phyloP scores from a whole-genome alignment of 2,113 vertebrate species.

The Eubucco bourcierii region DNA sequence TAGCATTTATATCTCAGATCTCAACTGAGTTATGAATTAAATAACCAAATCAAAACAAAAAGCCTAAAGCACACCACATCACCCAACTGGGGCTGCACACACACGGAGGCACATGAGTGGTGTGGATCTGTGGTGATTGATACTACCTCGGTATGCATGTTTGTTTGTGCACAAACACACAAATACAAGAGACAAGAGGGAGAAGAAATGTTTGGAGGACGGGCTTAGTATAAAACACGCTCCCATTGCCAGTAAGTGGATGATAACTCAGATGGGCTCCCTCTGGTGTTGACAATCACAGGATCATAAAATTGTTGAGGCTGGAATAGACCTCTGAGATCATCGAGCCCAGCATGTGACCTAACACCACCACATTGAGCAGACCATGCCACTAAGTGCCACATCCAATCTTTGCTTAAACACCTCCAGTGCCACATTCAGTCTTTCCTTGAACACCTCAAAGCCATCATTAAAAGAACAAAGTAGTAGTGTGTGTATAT shows the following conservation, averaged over 20 bases:
- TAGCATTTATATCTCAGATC: constrained; percentile 59
- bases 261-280: constrained; percentile 20
- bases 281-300: constrained; percentile 35
- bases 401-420: too few relatives aligned
- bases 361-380: too few relatives aligned
- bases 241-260: not conserved
- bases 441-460: too few relatives aligned
- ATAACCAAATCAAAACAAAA: constrained; percentile 49
- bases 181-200: not conserved
- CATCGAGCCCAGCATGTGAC: too few relatives aligned
- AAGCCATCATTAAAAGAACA: too few relatives aligned
- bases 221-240: not conserved
- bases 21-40: constrained; percentile 68
- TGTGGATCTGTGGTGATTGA: not conserved
- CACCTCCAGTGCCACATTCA: too few relatives aligned
- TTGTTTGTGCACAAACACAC: not conserved
- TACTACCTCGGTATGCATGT: not conserved
- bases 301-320: too few relatives aligned
- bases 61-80: not conserved
- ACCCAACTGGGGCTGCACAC: not conserved
- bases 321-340: too few relatives aligned
- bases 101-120: not conserved
- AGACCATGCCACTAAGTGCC: too few relatives aligned
- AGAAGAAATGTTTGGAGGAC: not conserved
- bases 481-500: too few relatives aligned